Conservation (phyloP, 1,140 invertebrate species). For the Conus ventricosus region DNA sequence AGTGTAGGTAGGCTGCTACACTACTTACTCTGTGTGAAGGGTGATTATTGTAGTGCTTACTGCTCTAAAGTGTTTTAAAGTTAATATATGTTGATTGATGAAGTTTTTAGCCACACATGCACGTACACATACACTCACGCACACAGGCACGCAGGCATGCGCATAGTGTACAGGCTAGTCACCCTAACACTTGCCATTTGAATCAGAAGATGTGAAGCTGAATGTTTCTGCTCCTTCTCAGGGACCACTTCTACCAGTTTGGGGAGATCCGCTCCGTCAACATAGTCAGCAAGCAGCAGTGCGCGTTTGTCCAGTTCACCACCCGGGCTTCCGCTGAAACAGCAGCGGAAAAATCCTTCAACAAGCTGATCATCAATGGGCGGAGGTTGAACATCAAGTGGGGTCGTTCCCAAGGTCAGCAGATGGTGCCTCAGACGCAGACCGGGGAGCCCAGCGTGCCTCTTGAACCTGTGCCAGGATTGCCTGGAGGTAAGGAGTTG, state of each 20-base stretch:
- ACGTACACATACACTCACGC: background rate
- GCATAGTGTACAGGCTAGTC: background rate
- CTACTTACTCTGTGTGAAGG: no score
- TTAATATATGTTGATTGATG: no score
- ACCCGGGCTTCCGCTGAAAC: constrained; percentile 90
- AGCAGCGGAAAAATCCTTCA: constrained; percentile 97
- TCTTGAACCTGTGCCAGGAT: constrained; percentile 90
- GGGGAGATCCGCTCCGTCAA: constrained; percentile 98
- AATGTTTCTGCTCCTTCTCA: constrained; percentile 59
- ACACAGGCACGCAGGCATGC: background rate
- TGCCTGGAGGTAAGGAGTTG: constrained; percentile 77
- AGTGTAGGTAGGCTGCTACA: no score
- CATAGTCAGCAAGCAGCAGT: constrained; percentile 93
- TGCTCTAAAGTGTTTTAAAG: no score
- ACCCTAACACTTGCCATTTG: background rate
- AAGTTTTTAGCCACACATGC: background rate
- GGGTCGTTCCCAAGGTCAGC: constrained; percentile 80
- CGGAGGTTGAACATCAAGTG: constrained; percentile 94
- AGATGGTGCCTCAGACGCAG: constrained; percentile 49
- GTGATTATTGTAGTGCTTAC: no score
- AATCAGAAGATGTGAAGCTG: background rate
- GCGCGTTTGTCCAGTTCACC: constrained; percentile 98
- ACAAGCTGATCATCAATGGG: constrained; percentile 85
- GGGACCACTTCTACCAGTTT: constrained; percentile 97
- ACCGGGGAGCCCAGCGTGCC: constrained; percentile 67